These are phyloP conservation scores for Phengaris arion DNA, from an alignment of 2,888 invertebrate species.

Conservation along the genomic window DNA sequence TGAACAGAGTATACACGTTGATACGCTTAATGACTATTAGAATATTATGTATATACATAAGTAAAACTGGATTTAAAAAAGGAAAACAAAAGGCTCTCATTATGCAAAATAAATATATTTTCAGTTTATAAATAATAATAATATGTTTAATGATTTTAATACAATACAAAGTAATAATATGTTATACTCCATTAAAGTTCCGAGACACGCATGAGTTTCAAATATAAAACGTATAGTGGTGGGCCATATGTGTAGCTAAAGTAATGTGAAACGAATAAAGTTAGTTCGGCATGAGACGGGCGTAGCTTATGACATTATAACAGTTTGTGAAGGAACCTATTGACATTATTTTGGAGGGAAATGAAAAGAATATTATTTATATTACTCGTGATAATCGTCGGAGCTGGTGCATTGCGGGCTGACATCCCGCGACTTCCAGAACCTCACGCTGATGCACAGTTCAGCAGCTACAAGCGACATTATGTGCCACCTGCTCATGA, in stretches of 20 bases:
- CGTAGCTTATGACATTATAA: not conserved
- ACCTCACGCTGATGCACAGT: too few relatives aligned
- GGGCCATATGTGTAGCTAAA: too few relatives aligned
- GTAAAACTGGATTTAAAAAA: not conserved
- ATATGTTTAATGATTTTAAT: not conserved
- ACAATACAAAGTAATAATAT: not conserved
- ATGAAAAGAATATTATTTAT: not conserved
- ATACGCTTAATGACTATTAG: not conserved
- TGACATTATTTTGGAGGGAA: not conserved
- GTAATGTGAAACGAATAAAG: not conserved
- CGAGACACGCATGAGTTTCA: not conserved
- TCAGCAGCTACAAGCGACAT: too few relatives aligned
- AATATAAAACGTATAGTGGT: too few relatives aligned
- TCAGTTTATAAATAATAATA: not conserved
- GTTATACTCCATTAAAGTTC: slow-evolving; percentile 2
- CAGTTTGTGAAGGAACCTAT: not conserved
- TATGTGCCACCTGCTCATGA: too few relatives aligned
- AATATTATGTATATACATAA: not conserved
- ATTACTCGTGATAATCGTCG: not conserved
- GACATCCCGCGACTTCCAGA: not conserved
- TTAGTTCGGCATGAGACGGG: not conserved
- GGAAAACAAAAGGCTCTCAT: not conserved
- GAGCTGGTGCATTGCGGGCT: not conserved
- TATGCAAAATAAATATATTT: not conserved
- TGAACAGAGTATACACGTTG: too few relatives aligned